A percentile compares a stretch with the other conserved stretches of the same genome.
These are phyloP conservation scores for Amphiprion clarkii DNA, from an alignment of 2,797 vertebrate genomes.

Conservation along the genomic window DNA sequence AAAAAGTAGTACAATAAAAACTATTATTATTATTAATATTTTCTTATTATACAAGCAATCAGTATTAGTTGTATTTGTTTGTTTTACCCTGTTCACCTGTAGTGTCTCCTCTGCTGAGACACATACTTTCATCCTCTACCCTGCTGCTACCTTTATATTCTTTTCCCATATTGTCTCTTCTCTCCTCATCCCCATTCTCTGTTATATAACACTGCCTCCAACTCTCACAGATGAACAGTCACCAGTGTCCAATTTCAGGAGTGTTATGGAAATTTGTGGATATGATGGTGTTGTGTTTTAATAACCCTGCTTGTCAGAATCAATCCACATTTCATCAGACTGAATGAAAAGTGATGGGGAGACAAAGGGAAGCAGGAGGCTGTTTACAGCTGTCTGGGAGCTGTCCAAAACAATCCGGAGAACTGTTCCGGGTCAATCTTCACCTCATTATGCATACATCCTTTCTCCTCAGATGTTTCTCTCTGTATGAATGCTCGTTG, in stretches of 20 bases:
- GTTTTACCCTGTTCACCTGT: too few species aligned
- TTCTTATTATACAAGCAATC: too few species aligned
- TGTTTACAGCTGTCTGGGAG: slow-evolving; percentile 53
- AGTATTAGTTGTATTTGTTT: too few species aligned
- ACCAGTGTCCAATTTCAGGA: slow-evolving; percentile 20
- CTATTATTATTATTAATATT: too few species aligned
- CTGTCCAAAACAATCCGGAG: slow-evolving; percentile 36
- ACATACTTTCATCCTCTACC: not conserved
- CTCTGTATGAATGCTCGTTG: not conserved
- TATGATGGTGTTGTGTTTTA: slow-evolving; percentile 34
- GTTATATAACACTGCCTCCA: not conserved
- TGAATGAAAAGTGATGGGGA: slow-evolving; percentile 23
- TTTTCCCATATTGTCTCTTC: not conserved
- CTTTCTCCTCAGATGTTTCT: not conserved
- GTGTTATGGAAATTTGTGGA: slow-evolving; percentile 17
- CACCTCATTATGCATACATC: slow-evolving; percentile 14
- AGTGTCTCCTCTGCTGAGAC: too few species aligned
- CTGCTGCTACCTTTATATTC: not conserved
- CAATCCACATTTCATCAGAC: slow-evolving; percentile 34
- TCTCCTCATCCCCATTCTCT: not conserved
- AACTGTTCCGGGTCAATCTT: slow-evolving; percentile 32
- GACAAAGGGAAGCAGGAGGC: not conserved
- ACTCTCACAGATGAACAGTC: slow-evolving; percentile 11
- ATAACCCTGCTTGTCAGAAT: slow-evolving; percentile 48
- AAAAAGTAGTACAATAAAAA: too few species aligned